Percentiles rank a stretch among this genome's conserved stretches.
These are phyloP conservation scores for Apogon talboti DNA, from an alignment of 2,797 vertebrate species.

Conservation along the genomic window DNA sequence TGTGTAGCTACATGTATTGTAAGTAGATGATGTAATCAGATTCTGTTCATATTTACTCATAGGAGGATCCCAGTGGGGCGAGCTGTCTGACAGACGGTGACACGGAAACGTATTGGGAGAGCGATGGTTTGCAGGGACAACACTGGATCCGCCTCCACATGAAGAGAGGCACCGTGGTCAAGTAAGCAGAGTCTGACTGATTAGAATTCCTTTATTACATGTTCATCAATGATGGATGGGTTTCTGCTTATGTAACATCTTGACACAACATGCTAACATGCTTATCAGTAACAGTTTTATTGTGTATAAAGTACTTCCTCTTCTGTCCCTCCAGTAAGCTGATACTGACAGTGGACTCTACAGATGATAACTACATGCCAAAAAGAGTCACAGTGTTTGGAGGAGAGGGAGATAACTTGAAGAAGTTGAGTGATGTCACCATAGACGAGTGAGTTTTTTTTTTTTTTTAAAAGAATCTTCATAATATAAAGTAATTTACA, in stretches of 20 bases:
- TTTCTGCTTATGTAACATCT: too few species aligned
- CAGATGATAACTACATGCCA: slow-evolving; percentile 98
- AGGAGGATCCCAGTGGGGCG: slow-evolving; percentile 93
- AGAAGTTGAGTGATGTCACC: slow-evolving; percentile 92
- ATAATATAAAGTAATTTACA: neutral
- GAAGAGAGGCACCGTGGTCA: slow-evolving; percentile 97
- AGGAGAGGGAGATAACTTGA: slow-evolving; percentile 93
- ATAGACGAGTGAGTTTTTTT: slow-evolving; percentile 92
- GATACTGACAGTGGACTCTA: slow-evolving; percentile 94
- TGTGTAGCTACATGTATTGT: neutral
- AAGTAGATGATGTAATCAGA: neutral
- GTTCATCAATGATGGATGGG: too few species aligned
- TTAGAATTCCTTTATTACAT: too few species aligned
- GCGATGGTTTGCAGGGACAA: slow-evolving; percentile 95
- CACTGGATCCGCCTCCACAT: slow-evolving; percentile 99
- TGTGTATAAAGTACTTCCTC: neutral
- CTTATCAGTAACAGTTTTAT: neutral
- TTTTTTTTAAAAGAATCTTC: neutral
- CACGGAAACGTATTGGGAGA: slow-evolving; percentile 96
- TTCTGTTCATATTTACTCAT: slow-evolving; percentile 17
- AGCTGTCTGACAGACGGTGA: slow-evolving; percentile 94
- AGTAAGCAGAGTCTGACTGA: slow-evolving; percentile 80
- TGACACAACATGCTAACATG: neutral
- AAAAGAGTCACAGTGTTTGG: slow-evolving; percentile 92
- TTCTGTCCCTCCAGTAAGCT: slow-evolving; percentile 86